Evolutionary conservation across 2,797 vertebrate genomes (phyloP).

Genomic region (Falco novaeseelandiae): DNA sequence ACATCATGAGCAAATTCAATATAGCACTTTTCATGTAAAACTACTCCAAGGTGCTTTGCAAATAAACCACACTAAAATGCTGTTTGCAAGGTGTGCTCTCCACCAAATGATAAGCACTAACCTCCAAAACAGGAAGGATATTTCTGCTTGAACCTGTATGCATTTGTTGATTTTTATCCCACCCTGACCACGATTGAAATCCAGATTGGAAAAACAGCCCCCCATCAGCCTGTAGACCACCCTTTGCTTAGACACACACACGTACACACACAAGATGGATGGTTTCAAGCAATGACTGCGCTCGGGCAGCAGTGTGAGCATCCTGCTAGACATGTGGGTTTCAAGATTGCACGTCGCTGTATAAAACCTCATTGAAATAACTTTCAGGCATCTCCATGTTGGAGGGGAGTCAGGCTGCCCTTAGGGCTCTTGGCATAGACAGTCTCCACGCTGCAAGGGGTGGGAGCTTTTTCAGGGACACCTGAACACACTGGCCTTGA

Average conservation of each 20-base stretch:
- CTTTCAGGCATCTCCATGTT: fast-evolving
- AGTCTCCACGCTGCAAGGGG: neutral
- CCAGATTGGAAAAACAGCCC: neutral
- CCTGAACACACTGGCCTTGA: neutral
- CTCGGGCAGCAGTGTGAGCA: neutral
- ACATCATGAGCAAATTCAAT: neutral
- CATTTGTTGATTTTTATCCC: neutral
- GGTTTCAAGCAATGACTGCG: neutral
- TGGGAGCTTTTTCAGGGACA: neutral
- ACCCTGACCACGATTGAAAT: neutral
- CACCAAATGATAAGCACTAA: neutral
- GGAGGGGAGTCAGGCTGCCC: neutral
- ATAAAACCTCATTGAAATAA: neutral
- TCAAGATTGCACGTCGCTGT: neutral
- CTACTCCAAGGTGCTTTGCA: neutral
- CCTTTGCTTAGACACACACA: neutral
- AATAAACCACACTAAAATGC: neutral
- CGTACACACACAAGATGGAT: fast-evolving
- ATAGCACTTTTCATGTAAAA: neutral
- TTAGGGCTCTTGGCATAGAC: neutral
- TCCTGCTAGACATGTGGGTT: neutral
- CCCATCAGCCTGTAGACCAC: neutral
- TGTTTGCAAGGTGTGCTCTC: neutral
- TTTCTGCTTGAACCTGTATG: neutral
- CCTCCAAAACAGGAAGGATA: neutral